A percentile compares a stretch with the other conserved stretches of the same genome.
phyloP scores from a whole-genome alignment of 2,888 invertebrate species.

The Petrolisthes manimaculis region DNA sequence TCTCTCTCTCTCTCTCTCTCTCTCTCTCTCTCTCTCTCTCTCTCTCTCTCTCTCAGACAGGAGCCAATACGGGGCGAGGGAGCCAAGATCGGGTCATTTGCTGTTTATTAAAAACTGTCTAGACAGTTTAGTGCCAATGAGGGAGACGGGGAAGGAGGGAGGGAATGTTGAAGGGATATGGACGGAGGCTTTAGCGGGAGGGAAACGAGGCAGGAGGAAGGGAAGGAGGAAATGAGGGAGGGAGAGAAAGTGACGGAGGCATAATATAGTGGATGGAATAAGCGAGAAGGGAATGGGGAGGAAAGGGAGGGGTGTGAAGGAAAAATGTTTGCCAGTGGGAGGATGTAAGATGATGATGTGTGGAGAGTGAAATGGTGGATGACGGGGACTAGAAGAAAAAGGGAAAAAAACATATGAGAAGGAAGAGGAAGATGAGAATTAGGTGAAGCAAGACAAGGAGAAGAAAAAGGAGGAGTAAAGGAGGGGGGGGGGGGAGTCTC shows the following conservation, averaged over 20 bases:
- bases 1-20: conserved; percentile 1
- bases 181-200: neutral
- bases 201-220: neutral
- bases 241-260: no score
- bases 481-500: no score
- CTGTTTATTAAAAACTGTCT: conserved; percentile 1
- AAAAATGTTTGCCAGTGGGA: neutral
- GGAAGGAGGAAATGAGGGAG: conserved; percentile 8
- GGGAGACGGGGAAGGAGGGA: neutral
- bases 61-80: neutral
- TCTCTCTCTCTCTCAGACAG: neutral
- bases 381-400: no score
- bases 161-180: neutral
- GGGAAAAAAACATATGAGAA: no score
- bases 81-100: neutral
- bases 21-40: conserved; percentile 1
- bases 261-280: no score
- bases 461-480: no score
- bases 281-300: neutral
- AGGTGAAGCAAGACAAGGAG: no score
- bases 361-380: no score
- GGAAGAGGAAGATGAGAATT: no score
- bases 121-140: neutral
- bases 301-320: neutral
- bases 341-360: neutral